Evolutionary conservation across 1,140 invertebrate genomes (phyloP), one percentile per base, ranked within the genome.

Genomic region (Cydia fagiglandana): DNA sequence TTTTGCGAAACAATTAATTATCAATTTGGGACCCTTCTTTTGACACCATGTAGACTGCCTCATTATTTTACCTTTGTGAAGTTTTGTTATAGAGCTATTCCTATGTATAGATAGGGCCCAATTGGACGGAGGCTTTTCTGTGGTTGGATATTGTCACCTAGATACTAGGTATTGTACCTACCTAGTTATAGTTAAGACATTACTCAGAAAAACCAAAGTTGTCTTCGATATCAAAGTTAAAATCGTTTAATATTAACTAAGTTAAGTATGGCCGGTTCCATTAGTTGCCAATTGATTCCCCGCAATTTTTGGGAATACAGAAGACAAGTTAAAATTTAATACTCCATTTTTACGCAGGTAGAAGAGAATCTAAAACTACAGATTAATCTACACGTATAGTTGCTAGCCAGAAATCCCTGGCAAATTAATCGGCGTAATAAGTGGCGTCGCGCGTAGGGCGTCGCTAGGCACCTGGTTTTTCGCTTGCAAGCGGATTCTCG

Each of bases 1-100:
- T 91, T 92, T 85, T 78, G 79, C 83, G 86, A 83, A 85, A 89
- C 88, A 91, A 91, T 91, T 92, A 91, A 92, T 91, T 91, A 91
- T 91, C 88, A 85, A 89, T 89, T 86, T 86, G 75, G 79, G 78
- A 77, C 87, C 88, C 84, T 86, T 84, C 83, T 81, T 87, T 86
- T 88, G 85, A 86, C 84, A 86, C 86, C 84, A n/a, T n/a, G n/a
- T n/a, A 86, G 82, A 78, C 83, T 87, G 83, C 80, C 79, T 78
- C 76, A 75, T 61, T 73, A 64, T 78, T 80, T 79, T 77, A 78
- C 50, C 24, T 75, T 74, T 68, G 66, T 74, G 20, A 73, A 77
- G 64, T 75, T 78, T 77, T 50, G 47, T 50, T 74, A 20, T 45
- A 34, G 13, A 50, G 20, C 56, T 61, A 24, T 24, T 24, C 3